phyloP scores from a whole-genome alignment of 2,113 vertebrate genomes.

The Poeciliopsis occidentalis region DNA sequence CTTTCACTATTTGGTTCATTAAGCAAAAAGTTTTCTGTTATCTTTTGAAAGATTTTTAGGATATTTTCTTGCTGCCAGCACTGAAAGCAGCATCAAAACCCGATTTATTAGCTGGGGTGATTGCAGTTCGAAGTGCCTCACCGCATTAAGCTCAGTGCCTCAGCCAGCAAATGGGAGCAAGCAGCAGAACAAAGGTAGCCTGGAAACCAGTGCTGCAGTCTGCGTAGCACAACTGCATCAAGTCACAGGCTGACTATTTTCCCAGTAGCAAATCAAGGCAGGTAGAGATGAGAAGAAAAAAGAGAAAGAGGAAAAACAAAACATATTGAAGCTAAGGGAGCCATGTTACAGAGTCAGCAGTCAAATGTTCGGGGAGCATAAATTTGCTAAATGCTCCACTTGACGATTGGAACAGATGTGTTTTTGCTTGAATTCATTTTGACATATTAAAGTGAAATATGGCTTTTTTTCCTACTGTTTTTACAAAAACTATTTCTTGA shows the following conservation, averaged over 20 bases:
- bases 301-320: not conserved
- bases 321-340: conserved; percentile 18
- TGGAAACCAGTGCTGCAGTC: conserved; percentile 68
- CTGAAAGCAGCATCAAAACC: conserved; percentile 12
- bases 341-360: not conserved
- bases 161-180: conserved; percentile 52
- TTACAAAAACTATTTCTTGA: conserved; percentile 2
- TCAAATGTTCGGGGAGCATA: not conserved
- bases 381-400: too few species aligned
- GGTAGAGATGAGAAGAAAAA: conserved; percentile 2
- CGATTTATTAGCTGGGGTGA: conserved; percentile 61
- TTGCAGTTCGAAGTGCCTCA: conserved; percentile 66
- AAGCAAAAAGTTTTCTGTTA: conserved; percentile 27
- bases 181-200: conserved; percentile 57
- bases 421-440: conserved; percentile 9
- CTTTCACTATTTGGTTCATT: conserved; percentile 21
- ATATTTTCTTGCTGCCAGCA: conserved; percentile 12
- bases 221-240: conserved; percentile 60
- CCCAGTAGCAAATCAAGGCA: conserved; percentile 35
- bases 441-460: conserved; percentile 8
- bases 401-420: not conserved
- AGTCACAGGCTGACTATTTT: conserved; percentile 58
- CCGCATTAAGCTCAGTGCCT: conserved; percentile 67
- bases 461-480: conserved; percentile 3
- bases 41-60: conserved; percentile 25